These are phyloP conservation scores for Cryptocephalus primarius DNA, from an alignment of 2,888 invertebrate genomes.

Conservation along the genomic window DNA sequence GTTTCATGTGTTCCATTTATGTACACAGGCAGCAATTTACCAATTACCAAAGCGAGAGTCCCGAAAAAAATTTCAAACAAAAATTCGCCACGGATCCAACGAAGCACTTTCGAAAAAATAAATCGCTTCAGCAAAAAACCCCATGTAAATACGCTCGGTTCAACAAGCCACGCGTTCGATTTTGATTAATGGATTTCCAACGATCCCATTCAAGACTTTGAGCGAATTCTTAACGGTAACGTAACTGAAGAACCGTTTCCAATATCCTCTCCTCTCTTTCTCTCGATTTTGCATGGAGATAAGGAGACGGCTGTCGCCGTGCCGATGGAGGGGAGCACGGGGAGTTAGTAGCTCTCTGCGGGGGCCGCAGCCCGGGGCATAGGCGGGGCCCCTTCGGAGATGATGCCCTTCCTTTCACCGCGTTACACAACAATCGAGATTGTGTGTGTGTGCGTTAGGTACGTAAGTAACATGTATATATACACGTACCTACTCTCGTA, in stretches of 20 bases:
- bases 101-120: no score
- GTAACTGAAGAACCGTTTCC: neutral
- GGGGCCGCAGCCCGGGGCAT: constrained; percentile 34
- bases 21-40: no score
- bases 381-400: constrained; percentile 36
- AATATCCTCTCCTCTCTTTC: neutral
- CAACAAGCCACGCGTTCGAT: no score
- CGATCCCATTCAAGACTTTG: no score
- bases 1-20: no score
- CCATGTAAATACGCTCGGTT: no score
- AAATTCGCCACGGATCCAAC: no score
- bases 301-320: constrained; percentile 1
- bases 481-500: constrained; percentile 8
- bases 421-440: constrained; percentile 33
- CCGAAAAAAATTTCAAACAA: no score
- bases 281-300: constrained; percentile 2
- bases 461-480: no score
- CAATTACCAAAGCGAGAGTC: no score
- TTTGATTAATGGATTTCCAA: no score
- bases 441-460: constrained; percentile 17
- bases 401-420: constrained; percentile 39
- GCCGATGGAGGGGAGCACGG: constrained; percentile 16
- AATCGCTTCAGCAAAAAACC: no score
- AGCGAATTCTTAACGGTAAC: neutral
- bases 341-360: constrained; percentile 27